Evolutionary conservation across 2,888 invertebrate genomes (phyloP), one percentile per base, ranked within the genome.

Genomic region (Eremobia ochroleuca): DNA sequence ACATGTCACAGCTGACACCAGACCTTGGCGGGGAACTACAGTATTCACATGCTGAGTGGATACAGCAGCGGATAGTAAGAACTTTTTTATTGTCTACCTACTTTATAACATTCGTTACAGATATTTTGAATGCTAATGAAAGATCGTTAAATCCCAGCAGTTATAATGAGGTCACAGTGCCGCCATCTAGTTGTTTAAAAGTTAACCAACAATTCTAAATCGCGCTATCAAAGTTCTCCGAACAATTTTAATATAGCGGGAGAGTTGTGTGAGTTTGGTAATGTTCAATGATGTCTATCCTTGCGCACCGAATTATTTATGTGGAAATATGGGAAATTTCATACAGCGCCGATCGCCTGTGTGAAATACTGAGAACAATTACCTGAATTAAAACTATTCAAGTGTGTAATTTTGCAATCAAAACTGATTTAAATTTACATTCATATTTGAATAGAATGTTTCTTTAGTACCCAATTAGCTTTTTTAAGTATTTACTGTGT

Each of bases 21-120:
- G 99, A 99, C 93, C 97, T 99, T 81, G 99, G 99, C 5, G 99
- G 99, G 2, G 97, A 98, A 82, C 97, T 99, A 85, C 98, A 98
- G 82, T 99, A 99, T 96, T 98, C 98, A 90, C 99, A 99, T 94
- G 98, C 98, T 76, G 99, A 99, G 92, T 99, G 99, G 99, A 99
- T 99, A 92, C 98, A 99, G 92, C 99, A 99, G 94, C 97, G 99
- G 97, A 98, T 99, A 95, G 99, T 99, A 95, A 97, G 98, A 34
- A 5, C 11, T 4, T 52, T 15, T 59, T 28, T 46, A 25, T 37
- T 55, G n/a, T n/a, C n/a, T n/a, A 55, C 11, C 11, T 55, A 21
- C 1, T 34, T 13, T n/a, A 49, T 31, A 49, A 46, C 58, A 55
- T n/a, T 55, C 11, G n/a, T 55, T 55, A 55, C n/a, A 55, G n/a